These are phyloP conservation scores for Papilio helenus DNA, from an alignment of 1,140 invertebrate genomes.

Conservation along the genomic window DNA sequence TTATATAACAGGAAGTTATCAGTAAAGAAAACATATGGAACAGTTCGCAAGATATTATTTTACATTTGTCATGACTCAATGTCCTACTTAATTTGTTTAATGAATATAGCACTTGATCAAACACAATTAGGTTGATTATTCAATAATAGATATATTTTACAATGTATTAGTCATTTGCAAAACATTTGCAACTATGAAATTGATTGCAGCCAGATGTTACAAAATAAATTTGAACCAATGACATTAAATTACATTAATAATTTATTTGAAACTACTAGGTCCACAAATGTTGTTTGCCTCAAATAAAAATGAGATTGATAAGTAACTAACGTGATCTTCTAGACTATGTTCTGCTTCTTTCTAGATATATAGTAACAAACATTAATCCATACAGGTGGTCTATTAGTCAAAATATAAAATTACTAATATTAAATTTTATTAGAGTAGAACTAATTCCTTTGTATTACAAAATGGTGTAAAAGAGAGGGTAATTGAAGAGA, in stretches of 20 bases:
- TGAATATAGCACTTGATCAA: not conserved
- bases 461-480: too few relatives aligned
- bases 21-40: not conserved
- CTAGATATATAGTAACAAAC: too few relatives aligned
- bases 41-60: not conserved
- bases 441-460: too few relatives aligned
- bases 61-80: constrained; percentile 11
- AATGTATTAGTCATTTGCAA: not conserved
- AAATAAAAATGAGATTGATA: too few relatives aligned
- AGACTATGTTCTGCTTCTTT: too few relatives aligned
- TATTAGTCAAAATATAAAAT: too few relatives aligned
- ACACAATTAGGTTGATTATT: not conserved
- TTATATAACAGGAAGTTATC: not conserved
- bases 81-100: constrained; percentile 4
- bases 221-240: constrained; percentile 8
- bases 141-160: not conserved
- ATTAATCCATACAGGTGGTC: too few relatives aligned
- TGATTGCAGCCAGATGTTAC: not conserved
- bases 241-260: not conserved
- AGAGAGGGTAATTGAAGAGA: too few relatives aligned
- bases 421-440: too few relatives aligned
- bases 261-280: too few relatives aligned
- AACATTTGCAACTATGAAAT: constrained; percentile 13
- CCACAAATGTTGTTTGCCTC: too few relatives aligned
- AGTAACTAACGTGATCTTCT: too few relatives aligned